Conservation (phyloP, 2,797 vertebrate genomes). For the Chelidonichthys spinosus region DNA sequence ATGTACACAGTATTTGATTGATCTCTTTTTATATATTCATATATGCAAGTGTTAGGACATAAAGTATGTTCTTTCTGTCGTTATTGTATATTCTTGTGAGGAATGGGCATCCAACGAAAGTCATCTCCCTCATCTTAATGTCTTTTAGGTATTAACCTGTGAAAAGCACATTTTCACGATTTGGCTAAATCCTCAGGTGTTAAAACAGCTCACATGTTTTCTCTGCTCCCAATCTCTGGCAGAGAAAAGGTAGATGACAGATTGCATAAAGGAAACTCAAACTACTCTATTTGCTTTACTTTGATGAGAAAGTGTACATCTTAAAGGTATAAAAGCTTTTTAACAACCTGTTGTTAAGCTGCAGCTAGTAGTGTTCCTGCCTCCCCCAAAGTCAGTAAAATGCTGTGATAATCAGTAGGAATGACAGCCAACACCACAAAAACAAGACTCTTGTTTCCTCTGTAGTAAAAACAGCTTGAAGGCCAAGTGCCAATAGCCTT, state of each 20-base stretch:
- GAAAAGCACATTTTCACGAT: background rate
- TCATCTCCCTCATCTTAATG: background rate
- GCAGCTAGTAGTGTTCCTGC: background rate
- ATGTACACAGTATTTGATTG: conserved; percentile 33
- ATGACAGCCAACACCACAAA: conserved; percentile 17
- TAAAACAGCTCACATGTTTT: conserved; percentile 11
- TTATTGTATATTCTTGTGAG: conserved; percentile 6
- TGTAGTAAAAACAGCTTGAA: conserved; percentile 34
- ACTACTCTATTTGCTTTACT: conserved; percentile 3
- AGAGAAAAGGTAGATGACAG: background rate
- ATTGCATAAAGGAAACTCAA: conserved; percentile 6
- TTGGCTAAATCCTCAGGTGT: conserved; percentile 16
- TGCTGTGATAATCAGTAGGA: conserved; percentile 28
- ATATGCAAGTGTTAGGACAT: conserved; percentile 28
- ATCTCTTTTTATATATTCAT: conserved; percentile 25
- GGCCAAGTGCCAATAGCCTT: conserved; percentile 26
- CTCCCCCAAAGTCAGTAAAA: conserved; percentile 1
- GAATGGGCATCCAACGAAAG: conserved; percentile 16
- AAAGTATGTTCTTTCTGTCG: conserved; percentile 2
- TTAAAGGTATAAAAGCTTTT: conserved; percentile 15
- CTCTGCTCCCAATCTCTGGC: background rate
- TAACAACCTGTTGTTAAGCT: conserved; percentile 31
- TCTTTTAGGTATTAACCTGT: conserved; percentile 22
- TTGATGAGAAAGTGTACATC: conserved; percentile 6
- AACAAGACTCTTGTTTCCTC: conserved; percentile 17